Conservation (phyloP, 2,113 vertebrate species). For the Indri indri region DNA sequence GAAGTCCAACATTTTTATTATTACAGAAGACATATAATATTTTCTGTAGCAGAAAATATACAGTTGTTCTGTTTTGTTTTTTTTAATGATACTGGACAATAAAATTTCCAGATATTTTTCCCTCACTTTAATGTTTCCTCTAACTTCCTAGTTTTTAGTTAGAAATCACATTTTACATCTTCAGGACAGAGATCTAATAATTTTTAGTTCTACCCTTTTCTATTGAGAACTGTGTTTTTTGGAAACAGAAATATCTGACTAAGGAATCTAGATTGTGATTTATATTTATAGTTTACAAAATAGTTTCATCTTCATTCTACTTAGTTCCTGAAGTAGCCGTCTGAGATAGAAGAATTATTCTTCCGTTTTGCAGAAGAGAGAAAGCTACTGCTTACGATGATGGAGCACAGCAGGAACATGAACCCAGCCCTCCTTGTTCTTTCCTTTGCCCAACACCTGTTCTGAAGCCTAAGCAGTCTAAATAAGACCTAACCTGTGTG, state of each 20-base stretch:
- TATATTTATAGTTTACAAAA: background rate
- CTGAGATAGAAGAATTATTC: background rate
- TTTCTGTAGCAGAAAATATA: background rate
- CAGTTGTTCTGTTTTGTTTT: background rate
- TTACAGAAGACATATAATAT: background rate
- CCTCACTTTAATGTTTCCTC: background rate
- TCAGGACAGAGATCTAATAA: background rate
- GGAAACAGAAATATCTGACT: background rate
- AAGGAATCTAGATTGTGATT: background rate
- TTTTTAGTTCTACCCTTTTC: background rate
- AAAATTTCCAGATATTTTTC: constrained; percentile 14
- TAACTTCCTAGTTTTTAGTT: constrained; percentile 4
- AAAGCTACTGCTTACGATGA: background rate
- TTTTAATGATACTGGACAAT: background rate
- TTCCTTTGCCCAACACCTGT: background rate
- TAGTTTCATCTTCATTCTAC: background rate
- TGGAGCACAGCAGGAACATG: background rate
- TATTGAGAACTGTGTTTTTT: background rate
- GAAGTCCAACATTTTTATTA: background rate
- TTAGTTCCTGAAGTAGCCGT: background rate
- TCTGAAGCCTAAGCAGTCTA: background rate
- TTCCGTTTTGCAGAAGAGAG: background rate
- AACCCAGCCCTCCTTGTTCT: background rate
- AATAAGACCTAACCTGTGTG: background rate
- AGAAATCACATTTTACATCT: background rate